Evolutionary conservation across 2,113 vertebrate species (phyloP).

Genomic region (Pygoscelis antarcticus): DNA sequence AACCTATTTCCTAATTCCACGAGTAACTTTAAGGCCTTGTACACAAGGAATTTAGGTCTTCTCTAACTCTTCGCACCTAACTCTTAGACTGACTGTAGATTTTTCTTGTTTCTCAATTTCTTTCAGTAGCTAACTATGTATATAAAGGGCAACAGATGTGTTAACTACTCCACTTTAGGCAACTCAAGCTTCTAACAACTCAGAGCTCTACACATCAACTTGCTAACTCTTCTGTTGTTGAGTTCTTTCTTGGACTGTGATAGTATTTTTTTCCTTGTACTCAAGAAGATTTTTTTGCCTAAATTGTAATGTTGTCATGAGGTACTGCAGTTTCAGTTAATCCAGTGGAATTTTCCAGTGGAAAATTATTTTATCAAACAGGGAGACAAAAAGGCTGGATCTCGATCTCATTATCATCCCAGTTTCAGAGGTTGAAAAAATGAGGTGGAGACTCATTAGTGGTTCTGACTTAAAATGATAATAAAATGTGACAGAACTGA

Average conservation of each 20-base stretch:
- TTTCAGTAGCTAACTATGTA: background rate
- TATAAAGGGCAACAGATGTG: background rate
- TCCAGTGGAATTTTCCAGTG: background rate
- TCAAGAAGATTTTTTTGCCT: background rate
- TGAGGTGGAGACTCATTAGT: background rate
- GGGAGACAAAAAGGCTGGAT: background rate
- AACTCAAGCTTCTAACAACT: background rate
- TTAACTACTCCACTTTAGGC: background rate
- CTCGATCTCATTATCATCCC: rapidly evolving
- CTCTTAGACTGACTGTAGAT: background rate
- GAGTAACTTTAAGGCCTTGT: background rate
- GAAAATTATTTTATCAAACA: background rate
- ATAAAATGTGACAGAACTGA: background rate
- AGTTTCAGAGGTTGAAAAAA: background rate
- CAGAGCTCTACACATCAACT: background rate
- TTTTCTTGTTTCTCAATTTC: background rate
- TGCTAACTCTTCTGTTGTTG: background rate
- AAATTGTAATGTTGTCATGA: background rate
- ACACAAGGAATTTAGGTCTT: background rate
- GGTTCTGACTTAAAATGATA: background rate
- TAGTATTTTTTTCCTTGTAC: background rate
- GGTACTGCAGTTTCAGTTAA: background rate
- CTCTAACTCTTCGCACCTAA: background rate
- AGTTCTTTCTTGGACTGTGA: background rate
- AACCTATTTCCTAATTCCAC: background rate